phyloP scores from a whole-genome alignment of 2,113 vertebrate species.

The Coturnix japonica region DNA sequence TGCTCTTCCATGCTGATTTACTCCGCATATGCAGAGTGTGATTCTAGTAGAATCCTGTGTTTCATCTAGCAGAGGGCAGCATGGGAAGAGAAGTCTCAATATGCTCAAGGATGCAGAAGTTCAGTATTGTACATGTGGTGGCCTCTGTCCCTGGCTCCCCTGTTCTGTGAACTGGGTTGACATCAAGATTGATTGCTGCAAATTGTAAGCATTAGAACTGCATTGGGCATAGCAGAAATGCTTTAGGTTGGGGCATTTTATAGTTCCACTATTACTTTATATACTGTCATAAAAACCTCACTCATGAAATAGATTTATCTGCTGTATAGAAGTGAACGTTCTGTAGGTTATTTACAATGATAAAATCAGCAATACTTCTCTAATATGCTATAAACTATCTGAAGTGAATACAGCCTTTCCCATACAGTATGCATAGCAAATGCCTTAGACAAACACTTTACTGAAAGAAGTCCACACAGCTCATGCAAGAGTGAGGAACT shows the following conservation, averaged over 20 bases:
- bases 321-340: background rate
- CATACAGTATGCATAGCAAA: background rate
- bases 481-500: background rate
- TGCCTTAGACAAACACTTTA: background rate
- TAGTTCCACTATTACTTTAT: background rate
- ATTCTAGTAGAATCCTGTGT: conserved; percentile 24
- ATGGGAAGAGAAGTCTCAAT: background rate
- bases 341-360: background rate
- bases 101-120: background rate
- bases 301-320: background rate
- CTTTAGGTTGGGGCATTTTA: background rate
- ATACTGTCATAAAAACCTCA: background rate
- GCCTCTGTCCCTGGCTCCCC: background rate
- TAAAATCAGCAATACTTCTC: background rate
- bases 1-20: background rate
- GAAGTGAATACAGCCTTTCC: background rate
- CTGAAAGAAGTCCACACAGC: background rate
- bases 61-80: background rate
- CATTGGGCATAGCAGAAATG: background rate
- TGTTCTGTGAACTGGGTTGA: background rate
- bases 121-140: background rate
- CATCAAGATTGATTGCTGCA: background rate
- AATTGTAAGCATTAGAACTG: background rate
- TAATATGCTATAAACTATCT: background rate
- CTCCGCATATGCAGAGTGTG: background rate